A percentile compares a stretch with the other conserved stretches of the same genome.
These are phyloP conservation scores for Apantesis nais DNA, from an alignment of 2,888 invertebrate species.

Conservation along the genomic window DNA sequence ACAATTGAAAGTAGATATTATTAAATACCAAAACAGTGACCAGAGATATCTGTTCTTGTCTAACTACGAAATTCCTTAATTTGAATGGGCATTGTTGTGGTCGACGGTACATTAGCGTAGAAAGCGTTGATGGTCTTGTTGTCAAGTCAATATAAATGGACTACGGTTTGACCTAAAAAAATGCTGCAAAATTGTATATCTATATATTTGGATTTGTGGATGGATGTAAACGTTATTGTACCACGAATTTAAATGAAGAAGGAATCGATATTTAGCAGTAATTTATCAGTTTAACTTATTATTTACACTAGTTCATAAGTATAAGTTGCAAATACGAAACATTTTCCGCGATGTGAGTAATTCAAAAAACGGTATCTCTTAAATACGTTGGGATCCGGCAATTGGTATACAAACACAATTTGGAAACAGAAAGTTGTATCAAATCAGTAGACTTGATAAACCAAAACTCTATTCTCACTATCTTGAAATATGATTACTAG, in stretches of 20 bases:
- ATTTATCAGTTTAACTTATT: too few species aligned
- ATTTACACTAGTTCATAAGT: too few species aligned
- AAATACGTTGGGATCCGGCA: too few species aligned
- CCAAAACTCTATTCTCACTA: too few species aligned
- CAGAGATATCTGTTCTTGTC: conserved; percentile 9
- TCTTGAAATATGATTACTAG: not conserved
- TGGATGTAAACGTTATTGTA: not conserved
- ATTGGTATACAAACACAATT: too few species aligned
- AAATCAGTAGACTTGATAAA: too few species aligned
- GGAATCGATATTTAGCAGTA: not conserved
- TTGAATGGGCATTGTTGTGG: conserved; percentile 19
- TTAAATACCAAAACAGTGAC: conserved; percentile 1
- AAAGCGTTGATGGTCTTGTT: conserved; percentile 11
- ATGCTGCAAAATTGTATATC: not conserved
- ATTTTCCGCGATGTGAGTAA: too few species aligned
- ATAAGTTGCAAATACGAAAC: too few species aligned
- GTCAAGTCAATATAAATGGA: conserved; percentile 14
- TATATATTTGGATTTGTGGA: not conserved
- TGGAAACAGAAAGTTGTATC: too few species aligned
- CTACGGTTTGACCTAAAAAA: conserved; percentile 6
- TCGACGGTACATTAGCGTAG: conserved; percentile 13
- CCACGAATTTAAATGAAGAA: not conserved
- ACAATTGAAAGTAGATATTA: not conserved
- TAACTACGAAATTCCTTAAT: conserved; percentile 14
- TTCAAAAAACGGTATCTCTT: too few species aligned